Evolutionary conservation across 2,797 vertebrate genomes (phyloP).

Genomic region (Ptychadena robeensis): DNA sequence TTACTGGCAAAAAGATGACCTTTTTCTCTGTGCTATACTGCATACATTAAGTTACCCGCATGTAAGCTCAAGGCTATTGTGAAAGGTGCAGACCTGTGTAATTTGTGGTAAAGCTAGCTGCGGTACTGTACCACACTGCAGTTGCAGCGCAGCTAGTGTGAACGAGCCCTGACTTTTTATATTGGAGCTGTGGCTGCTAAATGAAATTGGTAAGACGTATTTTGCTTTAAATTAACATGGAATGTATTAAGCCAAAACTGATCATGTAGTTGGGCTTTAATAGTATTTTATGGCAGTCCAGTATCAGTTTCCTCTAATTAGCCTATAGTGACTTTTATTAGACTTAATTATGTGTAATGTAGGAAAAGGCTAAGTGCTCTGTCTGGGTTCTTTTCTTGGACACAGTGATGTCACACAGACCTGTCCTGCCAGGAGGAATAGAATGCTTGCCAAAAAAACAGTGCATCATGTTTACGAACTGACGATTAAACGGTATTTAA

Average conservation of each 20-base stretch:
- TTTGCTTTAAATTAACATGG: not conserved
- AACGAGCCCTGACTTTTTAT: no score
- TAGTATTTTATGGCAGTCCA: not conserved
- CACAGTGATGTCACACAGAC: conserved; percentile 23
- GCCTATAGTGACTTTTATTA: not conserved
- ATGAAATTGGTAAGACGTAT: no score
- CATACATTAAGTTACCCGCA: no score
- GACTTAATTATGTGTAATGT: not conserved
- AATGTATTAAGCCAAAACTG: not conserved
- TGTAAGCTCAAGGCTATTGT: no score
- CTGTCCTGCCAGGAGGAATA: conserved; percentile 11
- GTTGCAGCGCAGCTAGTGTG: no score
- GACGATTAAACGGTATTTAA: conserved; percentile 11
- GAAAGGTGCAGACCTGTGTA: no score
- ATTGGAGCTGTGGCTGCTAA: not conserved
- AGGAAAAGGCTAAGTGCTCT: not conserved
- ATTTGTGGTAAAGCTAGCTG: no score
- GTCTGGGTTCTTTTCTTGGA: conserved; percentile 21
- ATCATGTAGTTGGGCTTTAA: not conserved
- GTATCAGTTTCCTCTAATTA: not conserved
- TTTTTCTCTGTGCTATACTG: no score
- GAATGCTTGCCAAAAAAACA: conserved; percentile 19
- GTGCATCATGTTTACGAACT: conserved; percentile 18
- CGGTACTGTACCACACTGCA: no score
- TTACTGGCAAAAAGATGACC: no score